Base-by-base conservation (phyloP, 2,888 invertebrate species). In the Tetragonisca angustula region DNA sequence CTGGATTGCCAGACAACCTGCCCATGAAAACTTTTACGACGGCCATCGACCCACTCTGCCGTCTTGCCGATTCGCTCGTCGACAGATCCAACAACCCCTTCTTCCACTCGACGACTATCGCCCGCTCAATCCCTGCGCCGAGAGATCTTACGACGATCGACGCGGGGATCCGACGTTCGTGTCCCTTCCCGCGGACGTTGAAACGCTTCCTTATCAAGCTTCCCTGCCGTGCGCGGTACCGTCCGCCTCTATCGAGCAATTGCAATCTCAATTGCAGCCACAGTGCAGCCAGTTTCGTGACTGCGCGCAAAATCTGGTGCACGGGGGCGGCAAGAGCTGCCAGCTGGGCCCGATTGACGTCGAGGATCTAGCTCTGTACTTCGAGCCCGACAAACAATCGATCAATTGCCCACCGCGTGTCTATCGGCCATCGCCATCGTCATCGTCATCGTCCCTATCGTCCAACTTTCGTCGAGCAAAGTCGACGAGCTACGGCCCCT, bases 301-400 rank as follows among this genome's bases (percentile, higher is more conserved):
- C 15, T 67, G 87, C 36, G 13, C 64, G 15, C 49, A 75, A 24
- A 76, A 15, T 27, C 1, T 50, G 3, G 5, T 43, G 2, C n/a
- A 52, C 4, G 17, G 17, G 0, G 24, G 78, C 4, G 65, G 82
- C 4, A 83, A 49, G 24, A 84, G 52, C 4, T 90, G 90, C 62
- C 88, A 81, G 24, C 17, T 82, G 27, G 90, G 90, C 0, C 87
- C 93, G 5, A 86, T 93, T 0, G 93, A 93, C 80, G 92, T 93
- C 19, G 93, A 93, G 71, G 93, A 93, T 68, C 76, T 93, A 73
- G 93, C 92, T 2, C 86, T 88, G 61, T 90, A 87, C 59, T 90
- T 92, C 76, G 90, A 90, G 6, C 85, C 88, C 6, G 90, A 90
- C 19, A 78, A 71, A 32, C 36, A 80, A 27, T 11, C 77, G n/a